Percentiles rank a stretch among this genome's conserved stretches.
Evolutionary conservation across 2,113 vertebrate genomes (phyloP).

Genomic region (Mirounga angustirostris): DNA sequence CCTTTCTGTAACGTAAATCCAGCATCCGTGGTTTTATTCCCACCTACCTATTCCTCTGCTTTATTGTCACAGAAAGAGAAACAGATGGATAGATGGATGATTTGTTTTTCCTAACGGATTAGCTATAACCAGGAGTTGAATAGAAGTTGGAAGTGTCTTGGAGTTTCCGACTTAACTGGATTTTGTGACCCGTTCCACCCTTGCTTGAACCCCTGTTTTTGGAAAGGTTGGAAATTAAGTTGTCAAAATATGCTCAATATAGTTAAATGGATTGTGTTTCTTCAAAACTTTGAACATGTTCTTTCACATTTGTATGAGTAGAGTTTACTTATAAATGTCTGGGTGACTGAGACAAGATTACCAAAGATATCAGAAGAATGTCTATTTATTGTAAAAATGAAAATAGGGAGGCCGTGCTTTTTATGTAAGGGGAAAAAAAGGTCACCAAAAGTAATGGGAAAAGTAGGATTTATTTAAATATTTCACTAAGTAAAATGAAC

Average conservation of each 20-base stretch:
- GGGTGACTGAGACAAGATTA: background rate
- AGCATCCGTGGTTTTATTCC: background rate
- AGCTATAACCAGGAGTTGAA: background rate
- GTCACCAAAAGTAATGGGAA: background rate
- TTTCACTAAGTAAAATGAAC: background rate
- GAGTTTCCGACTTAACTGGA: background rate
- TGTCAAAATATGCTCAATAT: background rate
- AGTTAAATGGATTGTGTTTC: background rate
- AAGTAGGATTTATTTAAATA: background rate
- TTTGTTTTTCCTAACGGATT: background rate
- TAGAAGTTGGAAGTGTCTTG: background rate
- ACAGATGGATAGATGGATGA: background rate
- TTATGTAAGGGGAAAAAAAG: background rate
- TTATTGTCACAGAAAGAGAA: background rate
- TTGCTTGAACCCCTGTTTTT: background rate
- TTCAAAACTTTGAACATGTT: background rate
- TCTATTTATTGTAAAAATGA: background rate
- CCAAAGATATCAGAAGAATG: background rate
- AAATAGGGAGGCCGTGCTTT: background rate
- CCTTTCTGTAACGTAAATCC: background rate
- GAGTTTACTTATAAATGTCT: constrained; percentile 17
- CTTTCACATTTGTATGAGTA: background rate
- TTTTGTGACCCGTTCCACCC: background rate
- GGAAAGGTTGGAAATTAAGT: constrained; percentile 3
- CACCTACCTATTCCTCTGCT: background rate